Percentiles rank a stretch among this genome's conserved stretches.
These are phyloP conservation scores for Dione vanillae DNA, from an alignment of 2,888 invertebrate genomes.

Conservation along the genomic window DNA sequence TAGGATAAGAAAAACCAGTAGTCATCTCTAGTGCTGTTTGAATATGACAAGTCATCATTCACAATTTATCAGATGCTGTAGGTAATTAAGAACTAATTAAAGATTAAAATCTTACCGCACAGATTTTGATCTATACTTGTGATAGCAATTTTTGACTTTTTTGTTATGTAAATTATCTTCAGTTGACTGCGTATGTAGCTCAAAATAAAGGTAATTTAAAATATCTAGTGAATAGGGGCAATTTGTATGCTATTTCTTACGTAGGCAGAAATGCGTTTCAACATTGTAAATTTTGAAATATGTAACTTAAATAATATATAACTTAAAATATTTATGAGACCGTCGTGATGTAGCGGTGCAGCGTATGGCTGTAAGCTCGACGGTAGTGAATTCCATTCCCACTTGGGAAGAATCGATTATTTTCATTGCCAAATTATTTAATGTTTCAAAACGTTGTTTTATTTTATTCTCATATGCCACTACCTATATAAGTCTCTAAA, in stretches of 20 bases:
- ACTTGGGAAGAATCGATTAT: no score
- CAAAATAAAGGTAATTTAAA: background rate
- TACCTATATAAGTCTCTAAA: conserved; percentile 37
- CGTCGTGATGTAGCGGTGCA: no score
- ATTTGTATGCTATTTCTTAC: no score
- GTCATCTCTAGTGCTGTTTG: conserved; percentile 3
- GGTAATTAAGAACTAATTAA: conserved; percentile 46
- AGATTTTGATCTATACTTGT: conserved; percentile 30
- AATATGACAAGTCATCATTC: conserved; percentile 35
- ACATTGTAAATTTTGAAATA: background rate
- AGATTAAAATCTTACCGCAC: conserved; percentile 42
- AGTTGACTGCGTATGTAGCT: background rate
- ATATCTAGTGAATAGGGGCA: background rate
- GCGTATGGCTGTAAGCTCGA: no score
- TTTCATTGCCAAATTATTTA: background rate
- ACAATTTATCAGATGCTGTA: conserved; percentile 43
- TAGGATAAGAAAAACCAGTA: conserved; percentile 3
- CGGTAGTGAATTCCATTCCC: no score
- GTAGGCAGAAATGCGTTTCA: background rate
- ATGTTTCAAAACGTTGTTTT: background rate
- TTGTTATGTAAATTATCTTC: conserved; percentile 25
- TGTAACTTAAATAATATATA: background rate
- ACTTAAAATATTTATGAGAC: background rate
- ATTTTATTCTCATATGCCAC: conserved; percentile 8
- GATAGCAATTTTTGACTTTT: conserved; percentile 27